Evolutionary conservation across 1,140 invertebrate species (phyloP), one percentile per base, ranked within the genome.

Genomic region (Fragariocoptes setiger): DNA sequence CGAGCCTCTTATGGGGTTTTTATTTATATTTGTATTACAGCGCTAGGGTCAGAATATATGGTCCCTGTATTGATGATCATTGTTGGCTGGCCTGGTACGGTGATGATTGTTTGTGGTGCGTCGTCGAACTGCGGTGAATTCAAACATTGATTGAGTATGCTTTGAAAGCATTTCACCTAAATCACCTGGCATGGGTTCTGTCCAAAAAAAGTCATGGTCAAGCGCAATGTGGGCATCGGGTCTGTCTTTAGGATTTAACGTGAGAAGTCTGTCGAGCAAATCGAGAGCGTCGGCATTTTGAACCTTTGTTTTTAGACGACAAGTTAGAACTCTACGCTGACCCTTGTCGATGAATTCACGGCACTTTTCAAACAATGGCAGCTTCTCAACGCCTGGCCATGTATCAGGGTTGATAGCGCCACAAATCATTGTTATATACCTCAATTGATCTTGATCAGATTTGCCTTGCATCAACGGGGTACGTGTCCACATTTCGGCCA

Each of bases 121-220:
- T n/a, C 58, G 48, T 1, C 76, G 74, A 1, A 79, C 80, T 0
- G 82, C 79, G 37, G 88, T 58, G 54, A 78, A 92, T 56, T 92
- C 85, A 53, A 92, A 92, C 82, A 90, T 92, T 54, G 78, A 86
- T 49, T 82, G 79, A 0, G 71, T 72, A 53, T 88, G 80, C 51
- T 85, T 76, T 0, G 77, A 77, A 37, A 94, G 58, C 80, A 90
- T 90, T 61, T 76, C 78, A 19, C 69, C 74, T 1, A 92, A 59
- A 53, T 88, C 80, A 52, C 70, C 72, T 0, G 85, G 83, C 71
- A 86, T 76, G 20, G 90, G 88, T 55, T 90, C 83, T 1, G 72
- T 79, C 80, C 83, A 95, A 56, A 95, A 97, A 56, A 95, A 95
- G 52, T 92, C 83, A 51, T 95, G 85, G 62, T 92, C 88, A 1